These are phyloP conservation scores for Falcaria lacertinaria DNA, from an alignment of 2,888 invertebrate genomes.

Conservation along the genomic window DNA sequence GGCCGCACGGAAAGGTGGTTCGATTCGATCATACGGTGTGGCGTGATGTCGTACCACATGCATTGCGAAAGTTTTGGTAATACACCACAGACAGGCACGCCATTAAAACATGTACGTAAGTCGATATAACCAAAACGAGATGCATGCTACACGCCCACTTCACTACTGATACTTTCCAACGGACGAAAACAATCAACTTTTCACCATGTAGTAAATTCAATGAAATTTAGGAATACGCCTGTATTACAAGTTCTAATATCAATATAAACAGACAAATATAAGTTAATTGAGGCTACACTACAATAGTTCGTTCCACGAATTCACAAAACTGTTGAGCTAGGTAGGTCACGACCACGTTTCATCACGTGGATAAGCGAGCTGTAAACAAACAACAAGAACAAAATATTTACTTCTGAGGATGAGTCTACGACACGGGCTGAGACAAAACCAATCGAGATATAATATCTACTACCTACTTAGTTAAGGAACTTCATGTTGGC, in stretches of 20 bases:
- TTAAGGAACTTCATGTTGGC: too few species aligned
- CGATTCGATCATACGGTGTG: constrained; percentile 62
- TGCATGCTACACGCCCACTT: background rate
- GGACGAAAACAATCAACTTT: too few species aligned
- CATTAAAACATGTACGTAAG: constrained; percentile 2
- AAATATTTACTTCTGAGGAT: background rate
- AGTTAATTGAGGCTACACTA: too few species aligned
- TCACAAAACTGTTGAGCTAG: too few species aligned
- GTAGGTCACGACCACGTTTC: background rate
- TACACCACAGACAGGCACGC: constrained; percentile 8
- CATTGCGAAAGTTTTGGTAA: constrained; percentile 55
- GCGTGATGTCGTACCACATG: constrained; percentile 64
- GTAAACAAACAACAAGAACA: background rate
- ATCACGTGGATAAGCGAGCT: background rate
- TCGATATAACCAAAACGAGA: background rate
- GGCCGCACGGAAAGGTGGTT: constrained; percentile 35
- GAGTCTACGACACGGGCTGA: background rate
- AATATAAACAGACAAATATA: too few species aligned
- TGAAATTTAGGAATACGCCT: too few species aligned
- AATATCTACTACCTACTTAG: too few species aligned
- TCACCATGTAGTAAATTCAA: too few species aligned
- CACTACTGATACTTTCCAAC: too few species aligned
- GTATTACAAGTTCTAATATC: too few species aligned
- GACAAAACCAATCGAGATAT: too few species aligned
- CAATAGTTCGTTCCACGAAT: too few species aligned